A percentile compares a stretch with the other conserved stretches of the same genome.
These are phyloP conservation scores for Gila orcuttii DNA, from an alignment of 2,113 vertebrate genomes.

Conservation along the genomic window DNA sequence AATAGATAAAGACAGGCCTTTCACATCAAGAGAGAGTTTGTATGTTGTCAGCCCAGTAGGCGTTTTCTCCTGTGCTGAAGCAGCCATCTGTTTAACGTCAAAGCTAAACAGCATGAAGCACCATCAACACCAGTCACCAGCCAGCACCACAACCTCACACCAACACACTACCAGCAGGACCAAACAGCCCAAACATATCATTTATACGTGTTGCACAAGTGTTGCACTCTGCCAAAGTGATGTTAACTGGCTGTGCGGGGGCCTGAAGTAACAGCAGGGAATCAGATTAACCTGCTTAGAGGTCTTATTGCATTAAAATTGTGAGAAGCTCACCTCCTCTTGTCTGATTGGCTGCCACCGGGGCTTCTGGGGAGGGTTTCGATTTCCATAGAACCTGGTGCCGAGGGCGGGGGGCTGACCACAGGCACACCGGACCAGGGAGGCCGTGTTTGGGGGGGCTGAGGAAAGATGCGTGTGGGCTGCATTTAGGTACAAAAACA, in stretches of 20 bases:
- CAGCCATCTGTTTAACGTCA: conserved; percentile 28
- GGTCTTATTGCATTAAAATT: conserved; percentile 62
- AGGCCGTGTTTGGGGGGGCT: conserved; percentile 62
- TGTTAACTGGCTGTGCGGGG: background rate
- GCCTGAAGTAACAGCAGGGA: conserved; percentile 50
- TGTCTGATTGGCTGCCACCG: conserved; percentile 78
- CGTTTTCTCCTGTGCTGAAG: background rate
- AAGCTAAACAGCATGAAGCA: conserved; percentile 22
- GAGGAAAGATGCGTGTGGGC: background rate
- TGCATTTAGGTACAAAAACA: background rate
- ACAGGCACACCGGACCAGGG: conserved; percentile 67
- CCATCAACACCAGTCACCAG: conserved; percentile 39
- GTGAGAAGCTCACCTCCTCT: conserved; percentile 80
- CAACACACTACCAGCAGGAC: background rate
- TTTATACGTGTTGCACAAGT: background rate
- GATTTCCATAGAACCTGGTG: conserved; percentile 82
- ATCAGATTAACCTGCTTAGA: conserved; percentile 63
- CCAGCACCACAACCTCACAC: conserved; percentile 10
- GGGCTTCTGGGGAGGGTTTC: conserved; percentile 86
- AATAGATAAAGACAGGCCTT: background rate
- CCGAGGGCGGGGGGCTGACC: conserved; percentile 70
- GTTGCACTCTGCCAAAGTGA: background rate
- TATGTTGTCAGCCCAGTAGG: conserved; percentile 30
- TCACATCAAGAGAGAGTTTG: conserved; percentile 16
- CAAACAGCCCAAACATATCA: background rate